Percentiles rank a stretch among this genome's conserved stretches.
Conservation (phyloP, 2,797 vertebrate genomes). For the Cheirogaleus major region DNA sequence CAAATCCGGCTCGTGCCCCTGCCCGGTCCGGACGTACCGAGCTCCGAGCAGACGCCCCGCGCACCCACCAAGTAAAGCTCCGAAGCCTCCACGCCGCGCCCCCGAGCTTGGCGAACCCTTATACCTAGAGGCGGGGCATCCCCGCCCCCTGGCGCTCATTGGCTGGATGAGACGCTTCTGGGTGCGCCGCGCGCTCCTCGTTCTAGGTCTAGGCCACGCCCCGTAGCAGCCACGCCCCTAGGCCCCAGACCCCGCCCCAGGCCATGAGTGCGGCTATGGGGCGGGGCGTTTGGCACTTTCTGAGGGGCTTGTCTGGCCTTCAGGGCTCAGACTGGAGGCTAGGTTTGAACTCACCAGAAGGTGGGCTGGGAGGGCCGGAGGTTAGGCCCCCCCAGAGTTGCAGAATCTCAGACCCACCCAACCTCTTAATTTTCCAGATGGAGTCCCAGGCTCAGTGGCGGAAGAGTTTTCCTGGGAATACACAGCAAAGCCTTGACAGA, state of each 20-base stretch:
- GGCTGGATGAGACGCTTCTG: not conserved
- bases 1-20: not conserved
- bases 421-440: slow-evolving; percentile 37
- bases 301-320: not conserved
- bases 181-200: not conserved
- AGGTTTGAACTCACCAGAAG: not conserved
- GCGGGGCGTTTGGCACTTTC: not conserved
- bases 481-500: not conserved
- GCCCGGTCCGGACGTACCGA: not conserved
- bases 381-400: not conserved
- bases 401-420: not conserved
- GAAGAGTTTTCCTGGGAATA: slow-evolving; percentile 24
- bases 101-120: accelerated
- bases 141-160: slow-evolving; percentile 26
- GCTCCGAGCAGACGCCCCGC: accelerated
- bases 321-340: not conserved
- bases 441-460: not conserved
- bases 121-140: not conserved
- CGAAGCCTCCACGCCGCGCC: accelerated
- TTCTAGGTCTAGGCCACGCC: not conserved
- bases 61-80: accelerated
- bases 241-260: not conserved
- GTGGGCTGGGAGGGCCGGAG: not conserved
- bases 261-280: accelerated
- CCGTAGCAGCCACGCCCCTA: not conserved